phyloP scores from a whole-genome alignment of 2,113 vertebrate species.

The Platycercus adscitus region DNA sequence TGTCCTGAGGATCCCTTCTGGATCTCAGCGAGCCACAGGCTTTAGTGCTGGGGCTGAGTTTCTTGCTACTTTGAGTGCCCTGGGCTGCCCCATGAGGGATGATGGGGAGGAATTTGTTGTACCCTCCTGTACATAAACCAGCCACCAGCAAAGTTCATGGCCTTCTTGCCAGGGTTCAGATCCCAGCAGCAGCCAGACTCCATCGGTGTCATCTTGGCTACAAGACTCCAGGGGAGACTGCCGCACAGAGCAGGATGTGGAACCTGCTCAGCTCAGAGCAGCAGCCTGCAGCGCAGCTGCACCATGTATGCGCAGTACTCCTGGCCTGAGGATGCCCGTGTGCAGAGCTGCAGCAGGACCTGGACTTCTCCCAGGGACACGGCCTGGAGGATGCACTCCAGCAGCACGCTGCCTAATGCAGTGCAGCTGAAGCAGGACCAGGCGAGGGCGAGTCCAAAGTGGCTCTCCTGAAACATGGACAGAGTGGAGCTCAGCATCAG shows the following conservation, averaged over 20 bases:
- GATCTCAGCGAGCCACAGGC: background rate
- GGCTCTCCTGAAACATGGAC: background rate
- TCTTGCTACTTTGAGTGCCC: background rate
- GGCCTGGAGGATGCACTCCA: background rate
- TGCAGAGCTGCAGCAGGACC: background rate
- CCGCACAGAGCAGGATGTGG: background rate
- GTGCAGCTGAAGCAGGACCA: background rate
- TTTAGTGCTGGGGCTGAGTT: background rate
- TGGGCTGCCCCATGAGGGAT: accelerated
- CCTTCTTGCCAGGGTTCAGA: background rate
- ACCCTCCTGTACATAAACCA: background rate
- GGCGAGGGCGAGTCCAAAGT: background rate
- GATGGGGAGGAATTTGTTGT: background rate
- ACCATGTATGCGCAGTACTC: accelerated
- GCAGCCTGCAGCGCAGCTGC: background rate
- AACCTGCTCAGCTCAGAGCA: background rate
- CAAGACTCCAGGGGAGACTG: background rate
- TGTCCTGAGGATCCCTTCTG: background rate
- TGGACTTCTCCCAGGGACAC: background rate
- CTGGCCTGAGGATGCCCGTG: accelerated
- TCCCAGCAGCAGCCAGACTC: background rate
- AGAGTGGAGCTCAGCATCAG: background rate
- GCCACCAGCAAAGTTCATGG: background rate
- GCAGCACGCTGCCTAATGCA: background rate
- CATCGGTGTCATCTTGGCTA: background rate